phyloP scores from a whole-genome alignment of 1,140 invertebrate genomes.

The Drosophila tropicalis region DNA sequence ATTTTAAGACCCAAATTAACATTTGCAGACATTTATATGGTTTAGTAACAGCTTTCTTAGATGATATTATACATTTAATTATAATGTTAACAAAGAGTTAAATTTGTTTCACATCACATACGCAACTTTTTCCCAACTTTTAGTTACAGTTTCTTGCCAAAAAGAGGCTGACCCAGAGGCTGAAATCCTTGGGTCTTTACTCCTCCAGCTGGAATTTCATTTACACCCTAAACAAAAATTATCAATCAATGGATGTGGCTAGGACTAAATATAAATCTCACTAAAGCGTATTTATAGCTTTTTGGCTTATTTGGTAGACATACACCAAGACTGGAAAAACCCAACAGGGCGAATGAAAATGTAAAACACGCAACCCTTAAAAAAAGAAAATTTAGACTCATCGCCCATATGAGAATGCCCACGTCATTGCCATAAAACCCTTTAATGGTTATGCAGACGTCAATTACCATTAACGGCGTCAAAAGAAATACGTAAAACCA shows the following conservation, averaged over 20 bases:
- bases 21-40: no score
- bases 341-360: not conserved
- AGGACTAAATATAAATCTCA: conserved; percentile 10
- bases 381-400: not conserved
- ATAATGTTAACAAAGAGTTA: no score
- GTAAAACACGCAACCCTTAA: conserved; percentile 7
- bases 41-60: no score
- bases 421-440: conserved; percentile 63
- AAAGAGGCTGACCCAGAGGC: no score
- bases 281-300: conserved; percentile 8
- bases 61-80: no score
- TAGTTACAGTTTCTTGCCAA: no score
- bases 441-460: conserved; percentile 55
- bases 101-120: no score
- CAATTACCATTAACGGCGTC: conserved; percentile 61
- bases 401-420: conserved; percentile 23
- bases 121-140: no score
- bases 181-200: no score
- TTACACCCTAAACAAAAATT: not conserved
- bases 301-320: conserved; percentile 11
- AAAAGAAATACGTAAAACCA: conserved; percentile 17
- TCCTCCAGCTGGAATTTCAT: not conserved
- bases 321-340: not conserved
- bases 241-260: conserved; percentile 4
- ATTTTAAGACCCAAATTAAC: no score